Conservation (phyloP, 2,888 invertebrate genomes). For the Spatulosminthurus flaviceps region DNA sequence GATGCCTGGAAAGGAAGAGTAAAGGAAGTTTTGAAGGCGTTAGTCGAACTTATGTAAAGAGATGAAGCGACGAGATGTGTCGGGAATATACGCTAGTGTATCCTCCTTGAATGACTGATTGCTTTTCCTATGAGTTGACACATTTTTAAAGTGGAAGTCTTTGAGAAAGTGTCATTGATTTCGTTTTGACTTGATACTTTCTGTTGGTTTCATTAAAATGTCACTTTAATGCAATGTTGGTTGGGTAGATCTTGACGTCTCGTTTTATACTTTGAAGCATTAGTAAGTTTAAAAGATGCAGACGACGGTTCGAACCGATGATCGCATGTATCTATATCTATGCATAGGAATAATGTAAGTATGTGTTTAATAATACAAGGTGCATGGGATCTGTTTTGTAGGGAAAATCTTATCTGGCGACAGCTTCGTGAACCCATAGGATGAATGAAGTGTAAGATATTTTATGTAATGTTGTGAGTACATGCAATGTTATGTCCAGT, state of each 20-base stretch:
- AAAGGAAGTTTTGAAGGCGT: background rate
- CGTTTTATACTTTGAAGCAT: too few relatives aligned
- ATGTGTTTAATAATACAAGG: background rate
- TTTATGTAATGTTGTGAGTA: background rate
- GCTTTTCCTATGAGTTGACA: conserved; percentile 35
- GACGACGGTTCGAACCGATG: background rate
- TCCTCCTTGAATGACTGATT: conserved; percentile 38
- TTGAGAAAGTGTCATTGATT: conserved; percentile 40
- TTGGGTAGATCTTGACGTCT: background rate
- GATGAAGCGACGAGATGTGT: background rate
- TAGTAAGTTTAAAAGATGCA: background rate
- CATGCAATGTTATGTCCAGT: background rate
- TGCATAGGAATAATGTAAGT: background rate
- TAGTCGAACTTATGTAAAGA: background rate
- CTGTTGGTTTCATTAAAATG: conserved; percentile 24
- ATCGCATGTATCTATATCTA: too few relatives aligned
- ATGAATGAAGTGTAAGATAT: conserved; percentile 12
- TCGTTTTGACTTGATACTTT: conserved; percentile 30
- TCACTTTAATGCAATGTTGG: conserved; percentile 1
- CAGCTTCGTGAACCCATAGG: conserved; percentile 9
- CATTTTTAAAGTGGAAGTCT: conserved; percentile 26
- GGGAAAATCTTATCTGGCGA: conserved; percentile 6
- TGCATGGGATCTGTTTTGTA: background rate
- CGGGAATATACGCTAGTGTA: background rate
- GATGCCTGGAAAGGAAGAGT: background rate